phyloP scores from a whole-genome alignment of 2,888 invertebrate species.

The Archaeoteleia sp. region DNA sequence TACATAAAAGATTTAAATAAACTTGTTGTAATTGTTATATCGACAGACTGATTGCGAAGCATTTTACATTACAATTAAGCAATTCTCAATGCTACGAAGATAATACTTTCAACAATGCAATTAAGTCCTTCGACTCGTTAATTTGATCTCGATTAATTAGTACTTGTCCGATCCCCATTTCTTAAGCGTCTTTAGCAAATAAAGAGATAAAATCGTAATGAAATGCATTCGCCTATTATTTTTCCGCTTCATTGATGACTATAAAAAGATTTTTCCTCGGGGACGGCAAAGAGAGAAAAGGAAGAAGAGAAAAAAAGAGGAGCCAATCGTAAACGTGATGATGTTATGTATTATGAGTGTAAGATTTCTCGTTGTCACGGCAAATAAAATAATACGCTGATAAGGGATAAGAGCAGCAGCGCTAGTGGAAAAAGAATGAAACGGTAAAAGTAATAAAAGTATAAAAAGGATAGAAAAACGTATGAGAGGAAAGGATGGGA shows the following conservation, averaged over 20 bases:
- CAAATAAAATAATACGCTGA: slow-evolving; percentile 35
- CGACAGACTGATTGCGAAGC: no score
- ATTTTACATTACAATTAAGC: no score
- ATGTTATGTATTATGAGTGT: slow-evolving; percentile 32
- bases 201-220: slow-evolving; percentile 8
- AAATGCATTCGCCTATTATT: slow-evolving; percentile 24
- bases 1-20: no score
- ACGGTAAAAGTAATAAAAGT: slow-evolving; percentile 31
- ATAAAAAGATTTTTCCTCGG: slow-evolving; percentile 20
- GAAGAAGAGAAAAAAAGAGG: slow-evolving; percentile 11
- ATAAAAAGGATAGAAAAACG: slow-evolving; percentile 26
- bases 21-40: no score
- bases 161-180: no score
- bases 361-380: slow-evolving; percentile 19
- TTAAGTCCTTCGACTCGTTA: no score
- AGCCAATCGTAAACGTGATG: slow-evolving; percentile 32
- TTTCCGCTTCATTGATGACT: slow-evolving; percentile 15
- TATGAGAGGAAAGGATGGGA: slow-evolving; percentile 7
- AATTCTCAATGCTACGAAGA: no score
- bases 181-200: neutral
- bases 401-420: slow-evolving; percentile 20
- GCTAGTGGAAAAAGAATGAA: slow-evolving; percentile 18
- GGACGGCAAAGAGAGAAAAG: slow-evolving; percentile 3
- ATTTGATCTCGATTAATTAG: no score
- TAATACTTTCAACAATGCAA: no score